A percentile compares a stretch with the other conserved stretches of the same genome.
Conservation (phyloP, 2,888 invertebrate genomes). For the Cryptosula pallasiana region DNA sequence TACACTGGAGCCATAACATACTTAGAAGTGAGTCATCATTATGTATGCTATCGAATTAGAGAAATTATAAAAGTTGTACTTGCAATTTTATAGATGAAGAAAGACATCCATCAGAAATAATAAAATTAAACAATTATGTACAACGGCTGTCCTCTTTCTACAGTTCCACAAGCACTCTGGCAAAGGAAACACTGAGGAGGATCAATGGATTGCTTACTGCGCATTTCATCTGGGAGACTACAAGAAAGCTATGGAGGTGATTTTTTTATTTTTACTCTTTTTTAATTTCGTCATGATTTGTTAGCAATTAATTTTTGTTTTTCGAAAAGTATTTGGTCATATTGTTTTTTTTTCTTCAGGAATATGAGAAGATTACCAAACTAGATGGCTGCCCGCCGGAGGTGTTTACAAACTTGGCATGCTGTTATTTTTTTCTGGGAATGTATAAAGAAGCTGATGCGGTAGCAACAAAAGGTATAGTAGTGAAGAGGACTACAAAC, state of each 20-base stretch:
- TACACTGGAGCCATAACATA: conserved; percentile 90
- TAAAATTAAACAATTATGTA: not conserved
- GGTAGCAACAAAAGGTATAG: conserved; percentile 54
- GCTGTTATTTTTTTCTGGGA: conserved; percentile 91
- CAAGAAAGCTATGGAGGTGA: conserved; percentile 68
- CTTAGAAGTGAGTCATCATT: conserved; percentile 65
- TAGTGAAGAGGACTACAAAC: not conserved
- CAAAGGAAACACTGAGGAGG: conserved; percentile 58
- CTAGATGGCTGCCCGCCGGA: conserved; percentile 60
- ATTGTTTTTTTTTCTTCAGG: conserved; percentile 35
- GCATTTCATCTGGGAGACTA: conserved; percentile 94
- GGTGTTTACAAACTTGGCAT: conserved; percentile 74
- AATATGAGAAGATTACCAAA: conserved; percentile 55
- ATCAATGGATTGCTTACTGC: conserved; percentile 89
- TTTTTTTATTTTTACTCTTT: not conserved
- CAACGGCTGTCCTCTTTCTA: conserved; percentile 27
- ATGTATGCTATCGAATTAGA: not conserved
- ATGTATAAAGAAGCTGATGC: conserved; percentile 69
- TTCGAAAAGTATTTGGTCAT: not conserved
- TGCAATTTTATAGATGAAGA: no score
- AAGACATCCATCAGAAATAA: no score
- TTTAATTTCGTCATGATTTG: not conserved
- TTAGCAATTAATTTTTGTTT: not conserved
- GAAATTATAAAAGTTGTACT: no score
- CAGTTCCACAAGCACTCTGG: conserved; percentile 60